Percentiles rank a stretch among this genome's conserved stretches.
These are phyloP conservation scores for Stigmatopora argus DNA, from an alignment of 2,113 vertebrate species.

Conservation along the genomic window DNA sequence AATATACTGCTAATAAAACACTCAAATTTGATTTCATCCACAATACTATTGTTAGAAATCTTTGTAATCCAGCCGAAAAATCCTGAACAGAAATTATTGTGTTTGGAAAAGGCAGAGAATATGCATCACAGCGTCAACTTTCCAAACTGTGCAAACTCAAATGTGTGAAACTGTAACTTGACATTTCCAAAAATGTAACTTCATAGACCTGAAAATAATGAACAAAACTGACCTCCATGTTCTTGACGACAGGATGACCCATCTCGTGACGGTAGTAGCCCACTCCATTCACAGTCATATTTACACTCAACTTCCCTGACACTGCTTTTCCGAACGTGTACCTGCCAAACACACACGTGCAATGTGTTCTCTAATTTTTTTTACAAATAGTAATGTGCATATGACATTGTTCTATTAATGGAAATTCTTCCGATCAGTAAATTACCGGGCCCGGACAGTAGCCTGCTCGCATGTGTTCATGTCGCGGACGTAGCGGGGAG, in stretches of 20 bases:
- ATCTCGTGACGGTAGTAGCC: slow-evolving; percentile 90
- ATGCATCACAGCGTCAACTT: background rate
- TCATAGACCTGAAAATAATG: background rate
- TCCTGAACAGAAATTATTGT: no score
- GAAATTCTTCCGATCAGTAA: background rate
- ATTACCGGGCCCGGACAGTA: slow-evolving; percentile 81
- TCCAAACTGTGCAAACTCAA: background rate
- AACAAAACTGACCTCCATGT: slow-evolving; percentile 75
- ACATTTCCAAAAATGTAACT: background rate
- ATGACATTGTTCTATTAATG: background rate
- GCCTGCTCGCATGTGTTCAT: slow-evolving; percentile 78
- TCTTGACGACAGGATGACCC: slow-evolving; percentile 82
- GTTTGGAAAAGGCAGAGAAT: no score
- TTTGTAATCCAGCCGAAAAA: no score
- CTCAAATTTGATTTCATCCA: no score
- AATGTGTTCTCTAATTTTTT: no score
- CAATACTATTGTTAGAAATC: no score
- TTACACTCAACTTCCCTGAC: slow-evolving; percentile 77
- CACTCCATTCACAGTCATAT: slow-evolving; percentile 90
- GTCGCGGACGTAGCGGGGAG: slow-evolving; percentile 79
- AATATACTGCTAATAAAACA: no score
- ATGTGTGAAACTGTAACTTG: background rate
- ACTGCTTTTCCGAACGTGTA: slow-evolving; percentile 91
- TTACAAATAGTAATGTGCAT: no score
- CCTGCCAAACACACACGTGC: slow-evolving; percentile 50